Base-by-base conservation (phyloP, 2,797 vertebrate species). In the Benthosema pterotum region DNA sequence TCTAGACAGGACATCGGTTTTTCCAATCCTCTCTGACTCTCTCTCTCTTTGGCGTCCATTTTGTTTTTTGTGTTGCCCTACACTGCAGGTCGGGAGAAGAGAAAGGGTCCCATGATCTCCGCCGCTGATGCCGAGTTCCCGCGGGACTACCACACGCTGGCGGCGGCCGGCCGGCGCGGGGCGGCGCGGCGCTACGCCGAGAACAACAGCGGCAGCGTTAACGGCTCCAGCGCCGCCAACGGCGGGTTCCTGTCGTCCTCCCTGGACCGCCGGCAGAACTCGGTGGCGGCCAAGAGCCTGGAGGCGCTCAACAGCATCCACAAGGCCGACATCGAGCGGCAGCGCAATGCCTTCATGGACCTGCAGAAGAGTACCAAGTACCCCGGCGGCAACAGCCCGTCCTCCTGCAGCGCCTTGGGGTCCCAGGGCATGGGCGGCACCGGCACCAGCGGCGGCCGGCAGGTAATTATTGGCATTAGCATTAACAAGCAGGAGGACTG, bases 61-160 rank as follows among this genome's bases (percentile, higher is more conserved):
- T 14, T 18, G 22, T 32, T n/a, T n/a, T n/a, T 43, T 12, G 13
- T 38, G 15, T 13, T n/a, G n/a, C n/a, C n/a, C n/a, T n/a, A n/a
- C 17, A n/a, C 55, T 45, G 1, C 91, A 97, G 96, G 96, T 93
- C 94, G 94, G 53, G 95, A 96, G 88, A 93, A 94, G 94, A 93
- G 91, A 72, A 95, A 94, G 90, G 87, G 91, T 85, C 94, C 95
- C 89, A 98, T 98, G 97, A 95, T 97, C 91, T 97, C 96, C 52
- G 94, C 95, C 2, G 94, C 97, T 3, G 96, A 98, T 95, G 97
- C 94, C 16, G 96, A 98, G 80, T 97, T 96, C 89, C 96, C 94
- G 8, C 90, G 95, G 75, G 96, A 97, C 67, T 98, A 97, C 92
- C 94, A 96, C 82, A 97, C 97, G 73, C 85, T 97, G 93, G 93